Conservation (phyloP, 2,797 vertebrate species). For the Sebastolobus alascanus region DNA sequence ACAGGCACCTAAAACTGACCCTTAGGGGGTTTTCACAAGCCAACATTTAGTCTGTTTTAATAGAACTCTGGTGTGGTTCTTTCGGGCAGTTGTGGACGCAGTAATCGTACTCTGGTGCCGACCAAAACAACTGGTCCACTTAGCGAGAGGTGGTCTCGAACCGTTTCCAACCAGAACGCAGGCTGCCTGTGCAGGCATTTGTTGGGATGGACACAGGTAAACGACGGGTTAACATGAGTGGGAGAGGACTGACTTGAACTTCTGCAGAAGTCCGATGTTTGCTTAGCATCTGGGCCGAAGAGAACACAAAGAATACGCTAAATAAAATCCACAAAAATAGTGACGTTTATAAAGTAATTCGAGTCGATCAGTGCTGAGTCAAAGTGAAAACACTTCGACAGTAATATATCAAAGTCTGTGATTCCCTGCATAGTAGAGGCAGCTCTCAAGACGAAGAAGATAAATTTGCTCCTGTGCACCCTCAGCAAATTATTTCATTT, state of each 20-base stretch:
- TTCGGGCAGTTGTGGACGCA: too few species aligned
- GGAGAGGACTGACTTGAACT: too few species aligned
- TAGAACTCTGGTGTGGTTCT: too few species aligned
- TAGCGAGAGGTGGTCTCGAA: too few species aligned
- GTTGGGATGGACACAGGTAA: too few species aligned
- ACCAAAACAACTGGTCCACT: too few species aligned
- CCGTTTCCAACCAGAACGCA: too few species aligned
- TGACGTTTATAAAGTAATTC: background rate
- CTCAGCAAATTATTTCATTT: background rate
- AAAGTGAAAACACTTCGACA: background rate
- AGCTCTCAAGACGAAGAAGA: background rate
- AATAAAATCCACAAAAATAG: background rate
- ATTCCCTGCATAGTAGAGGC: background rate
- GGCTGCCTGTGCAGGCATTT: too few species aligned
- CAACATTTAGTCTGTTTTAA: too few species aligned
- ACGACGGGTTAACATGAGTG: too few species aligned
- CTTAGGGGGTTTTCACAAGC: background rate
- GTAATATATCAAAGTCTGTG: background rate
- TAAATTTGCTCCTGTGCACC: background rate
- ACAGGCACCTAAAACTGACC: background rate
- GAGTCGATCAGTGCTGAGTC: background rate
- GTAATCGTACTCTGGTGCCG: too few species aligned
- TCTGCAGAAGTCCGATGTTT: too few species aligned
- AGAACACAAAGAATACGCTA: background rate
- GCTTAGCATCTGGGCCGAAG: background rate